Conservation (phyloP, 2,797 vertebrate species). For the Chrysocyon brachyurus region DNA sequence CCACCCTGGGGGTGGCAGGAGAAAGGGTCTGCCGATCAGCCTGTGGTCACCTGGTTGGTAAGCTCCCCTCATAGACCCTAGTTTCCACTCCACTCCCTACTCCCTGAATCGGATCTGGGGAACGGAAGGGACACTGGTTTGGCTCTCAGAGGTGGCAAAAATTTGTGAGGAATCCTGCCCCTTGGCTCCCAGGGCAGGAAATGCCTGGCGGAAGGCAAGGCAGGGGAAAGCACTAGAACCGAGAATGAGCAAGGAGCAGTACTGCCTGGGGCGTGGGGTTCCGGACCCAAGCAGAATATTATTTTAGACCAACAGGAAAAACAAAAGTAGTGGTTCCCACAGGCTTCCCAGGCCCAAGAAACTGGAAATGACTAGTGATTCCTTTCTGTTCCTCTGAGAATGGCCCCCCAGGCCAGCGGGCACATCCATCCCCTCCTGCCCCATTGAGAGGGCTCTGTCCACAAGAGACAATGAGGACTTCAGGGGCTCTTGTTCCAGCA, state of each 20-base stretch:
- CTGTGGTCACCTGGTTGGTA: not conserved
- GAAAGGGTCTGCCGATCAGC: not conserved
- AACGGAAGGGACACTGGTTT: not conserved
- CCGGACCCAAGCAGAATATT: conserved; percentile 72
- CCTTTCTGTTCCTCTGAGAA: not conserved
- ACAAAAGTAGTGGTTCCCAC: conserved; percentile 86
- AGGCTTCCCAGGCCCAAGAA: conserved; percentile 20
- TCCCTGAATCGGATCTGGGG: not conserved
- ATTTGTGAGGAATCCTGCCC: not conserved
- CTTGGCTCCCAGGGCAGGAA: conserved; percentile 58
- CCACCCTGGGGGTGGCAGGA: not conserved
- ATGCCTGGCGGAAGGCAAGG: conserved; percentile 17
- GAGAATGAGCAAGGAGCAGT: not conserved
- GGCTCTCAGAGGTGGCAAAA: not conserved
- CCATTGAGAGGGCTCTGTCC: not conserved
- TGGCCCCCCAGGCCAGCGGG: not conserved
- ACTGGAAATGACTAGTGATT: not conserved
- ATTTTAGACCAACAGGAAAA: conserved; percentile 88
- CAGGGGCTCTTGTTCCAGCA: not conserved
- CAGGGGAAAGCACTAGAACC: not conserved
- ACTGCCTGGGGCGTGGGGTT: conserved; percentile 8
- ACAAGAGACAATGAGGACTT: not conserved
- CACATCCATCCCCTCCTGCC: not conserved
- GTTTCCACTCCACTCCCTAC: not conserved
- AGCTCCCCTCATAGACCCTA: not conserved